Conservation (phyloP, 2,797 vertebrate genomes). For the Apodemus agrarius region DNA sequence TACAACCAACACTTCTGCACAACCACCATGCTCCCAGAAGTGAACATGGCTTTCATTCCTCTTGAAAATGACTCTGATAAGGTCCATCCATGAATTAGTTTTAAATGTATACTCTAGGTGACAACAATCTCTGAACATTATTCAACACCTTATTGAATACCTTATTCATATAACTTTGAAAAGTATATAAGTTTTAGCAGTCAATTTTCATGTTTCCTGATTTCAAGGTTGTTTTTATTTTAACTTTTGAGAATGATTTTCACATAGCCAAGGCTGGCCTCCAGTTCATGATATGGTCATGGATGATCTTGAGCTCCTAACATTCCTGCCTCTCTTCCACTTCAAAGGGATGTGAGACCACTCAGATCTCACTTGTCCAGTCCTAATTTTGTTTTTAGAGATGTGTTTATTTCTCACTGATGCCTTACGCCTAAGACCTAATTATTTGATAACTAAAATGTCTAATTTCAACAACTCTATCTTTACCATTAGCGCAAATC, state of each 20-base stretch:
- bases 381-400: background rate
- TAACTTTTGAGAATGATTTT: background rate
- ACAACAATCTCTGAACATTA: background rate
- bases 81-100: background rate
- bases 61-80: background rate
- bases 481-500: background rate
- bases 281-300: background rate
- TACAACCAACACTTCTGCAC: accelerated
- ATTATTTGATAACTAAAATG: background rate
- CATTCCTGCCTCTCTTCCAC: background rate
- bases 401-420: background rate
- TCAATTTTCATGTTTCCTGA: background rate
- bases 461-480: background rate
- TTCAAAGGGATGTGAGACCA: background rate
- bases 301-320: background rate
- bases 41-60: background rate
- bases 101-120: background rate
- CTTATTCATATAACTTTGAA: background rate
- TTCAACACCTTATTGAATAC: background rate
- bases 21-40: background rate
- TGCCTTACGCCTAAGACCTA: background rate
- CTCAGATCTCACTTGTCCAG: too few relatives aligned
- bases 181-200: background rate
- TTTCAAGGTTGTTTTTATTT: background rate
- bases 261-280: background rate